Evolutionary conservation across 2,888 invertebrate genomes (phyloP), one percentile per base, ranked within the genome.

Genomic region (Panopea generosa): DNA sequence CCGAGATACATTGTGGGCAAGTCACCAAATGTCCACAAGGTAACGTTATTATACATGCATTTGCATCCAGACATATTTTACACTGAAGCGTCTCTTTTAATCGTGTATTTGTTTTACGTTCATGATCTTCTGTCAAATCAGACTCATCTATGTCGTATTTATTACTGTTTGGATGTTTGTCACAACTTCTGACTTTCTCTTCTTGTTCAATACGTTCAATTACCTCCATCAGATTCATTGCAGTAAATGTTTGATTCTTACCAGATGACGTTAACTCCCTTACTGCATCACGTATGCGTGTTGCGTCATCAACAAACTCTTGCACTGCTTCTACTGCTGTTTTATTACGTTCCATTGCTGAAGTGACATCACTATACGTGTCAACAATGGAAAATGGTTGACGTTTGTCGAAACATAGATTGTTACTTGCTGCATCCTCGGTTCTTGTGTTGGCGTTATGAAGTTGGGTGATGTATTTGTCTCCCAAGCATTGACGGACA

Each of bases 1-100:
- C 66, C 26, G 66, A 38, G 3, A 65, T 55, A 61, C 72, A 72
- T 24, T 72, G 72, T 0, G 60, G 55, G 26, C 72, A 72, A 3
- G 66, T 61, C 20, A 72, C 66, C 72, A 72, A 66, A 27, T 72
- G 72, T 1, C 66, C 72, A 50, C 72, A 72, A 11, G 72, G 72
- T 18, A 72, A 26, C 14, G 66, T 61, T 16, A 72, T 53, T 20
- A 72, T 72, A 26, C 72, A 72, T 18, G 72, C 72, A 22, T n/a
- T 33, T 9, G 60, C 55, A 61, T 72, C 65, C 47, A 47, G 60
- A 66, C 72, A 72, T 47, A 72, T 61, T 61, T 66, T 65, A 60
- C 72, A 72, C 26, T 33, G 53, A 7, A 72, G 1, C 16, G 47
- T 22, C 22, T 65, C 65, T 49, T 66, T 72, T 47, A 72, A 20